Conservation (phyloP, 2,113 vertebrate genomes). For the Notechis scutatus region DNA sequence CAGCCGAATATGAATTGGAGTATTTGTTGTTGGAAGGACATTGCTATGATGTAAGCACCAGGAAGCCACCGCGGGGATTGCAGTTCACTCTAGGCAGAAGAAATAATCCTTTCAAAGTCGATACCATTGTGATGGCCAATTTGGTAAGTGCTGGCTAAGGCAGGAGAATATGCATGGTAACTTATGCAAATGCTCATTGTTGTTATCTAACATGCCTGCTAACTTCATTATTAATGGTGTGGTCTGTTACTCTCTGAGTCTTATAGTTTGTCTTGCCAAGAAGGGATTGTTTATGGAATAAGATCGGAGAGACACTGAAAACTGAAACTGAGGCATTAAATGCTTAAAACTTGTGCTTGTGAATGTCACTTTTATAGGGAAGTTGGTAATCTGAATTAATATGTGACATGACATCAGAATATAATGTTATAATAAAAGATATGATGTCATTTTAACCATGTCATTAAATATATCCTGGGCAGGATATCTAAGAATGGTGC, state of each 20-base stretch:
- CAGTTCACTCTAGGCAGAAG: conserved; percentile 92
- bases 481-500: too few relatives aligned
- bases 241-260: conserved; percentile 11
- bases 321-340: neutral
- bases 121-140: conserved; percentile 97
- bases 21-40: conserved; percentile 92
- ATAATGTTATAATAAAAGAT: neutral
- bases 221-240: conserved; percentile 3
- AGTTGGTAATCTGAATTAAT: neutral
- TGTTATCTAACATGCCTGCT: neutral
- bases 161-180: neutral
- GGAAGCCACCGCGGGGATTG: conserved; percentile 86
- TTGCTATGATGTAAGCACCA: conserved; percentile 84
- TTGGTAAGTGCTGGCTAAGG: conserved; percentile 73
- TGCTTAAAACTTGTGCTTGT: neutral
- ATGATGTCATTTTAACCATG: neutral
- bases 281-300: neutral
- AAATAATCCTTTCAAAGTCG: conserved; percentile 79
- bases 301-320: neutral
- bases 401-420: neutral
- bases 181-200: neutral
- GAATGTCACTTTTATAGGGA: neutral
- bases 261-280: conserved; percentile 1
- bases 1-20: conserved; percentile 91
- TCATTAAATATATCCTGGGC: neutral